phyloP scores from a whole-genome alignment of 2,797 vertebrate species.

The Halcyon leucocephala region DNA sequence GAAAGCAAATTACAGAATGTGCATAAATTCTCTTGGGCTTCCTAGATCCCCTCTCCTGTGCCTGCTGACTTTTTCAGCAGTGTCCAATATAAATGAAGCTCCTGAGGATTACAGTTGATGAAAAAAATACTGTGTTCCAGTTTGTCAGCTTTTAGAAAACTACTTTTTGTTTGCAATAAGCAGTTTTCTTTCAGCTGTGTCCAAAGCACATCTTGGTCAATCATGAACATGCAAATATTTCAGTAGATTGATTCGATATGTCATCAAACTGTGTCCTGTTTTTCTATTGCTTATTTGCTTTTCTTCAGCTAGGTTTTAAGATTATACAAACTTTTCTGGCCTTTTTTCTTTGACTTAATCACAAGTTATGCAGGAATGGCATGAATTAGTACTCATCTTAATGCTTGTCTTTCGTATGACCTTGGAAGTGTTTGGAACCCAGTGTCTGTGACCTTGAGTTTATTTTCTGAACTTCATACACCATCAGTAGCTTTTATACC shows the following conservation, averaged over 20 bases:
- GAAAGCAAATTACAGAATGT: not conserved
- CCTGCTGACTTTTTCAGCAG: conserved; percentile 22
- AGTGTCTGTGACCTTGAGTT: not conserved
- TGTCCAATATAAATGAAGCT: not conserved
- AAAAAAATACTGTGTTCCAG: conserved; percentile 14
- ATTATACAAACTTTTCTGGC: not conserved
- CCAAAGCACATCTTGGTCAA: conserved; percentile 29
- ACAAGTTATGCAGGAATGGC: not conserved
- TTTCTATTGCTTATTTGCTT: not conserved
- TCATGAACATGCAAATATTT: conserved; percentile 37
- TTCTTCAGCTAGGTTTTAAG: not conserved
- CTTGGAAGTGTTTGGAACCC: not conserved
- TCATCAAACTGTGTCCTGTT: not conserved
- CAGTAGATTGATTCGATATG: conserved; percentile 10
- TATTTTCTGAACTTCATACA: not conserved
- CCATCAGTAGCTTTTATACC: not conserved
- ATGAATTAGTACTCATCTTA: not conserved
- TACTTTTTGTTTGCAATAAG: conserved; percentile 36
- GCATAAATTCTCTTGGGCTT: conserved; percentile 3
- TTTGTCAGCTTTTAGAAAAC: conserved; percentile 7
- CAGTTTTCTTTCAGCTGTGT: conserved; percentile 47
- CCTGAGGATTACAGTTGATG: conserved; percentile 18
- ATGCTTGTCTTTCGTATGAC: not conserved
- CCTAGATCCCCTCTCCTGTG: not conserved
- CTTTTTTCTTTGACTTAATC: not conserved